phyloP scores from a whole-genome alignment of 2,888 invertebrate genomes.

The Oxytorus armatus region DNA sequence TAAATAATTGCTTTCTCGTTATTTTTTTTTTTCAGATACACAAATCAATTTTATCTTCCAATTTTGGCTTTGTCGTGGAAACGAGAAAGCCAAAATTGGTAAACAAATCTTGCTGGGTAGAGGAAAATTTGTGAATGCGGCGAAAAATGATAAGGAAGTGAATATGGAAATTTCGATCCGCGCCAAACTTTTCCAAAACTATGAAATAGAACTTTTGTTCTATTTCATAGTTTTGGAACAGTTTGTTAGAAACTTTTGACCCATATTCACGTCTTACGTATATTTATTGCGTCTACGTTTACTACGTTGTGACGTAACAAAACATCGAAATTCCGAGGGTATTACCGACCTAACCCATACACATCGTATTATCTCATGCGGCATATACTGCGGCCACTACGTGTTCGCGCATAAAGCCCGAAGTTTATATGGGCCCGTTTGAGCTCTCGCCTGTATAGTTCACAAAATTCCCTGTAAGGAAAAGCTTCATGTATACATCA shows the following conservation, averaged over 20 bases:
- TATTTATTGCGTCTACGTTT: conserved; percentile 13
- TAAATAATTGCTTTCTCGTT: too few species aligned
- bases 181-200: background rate
- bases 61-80: too few species aligned
- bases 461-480: conserved; percentile 44
- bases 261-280: conserved; percentile 33
- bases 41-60: too few species aligned
- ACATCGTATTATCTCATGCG: conserved; percentile 60
- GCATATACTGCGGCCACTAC: conserved; percentile 69
- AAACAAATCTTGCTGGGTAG: too few species aligned
- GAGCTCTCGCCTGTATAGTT: conserved; percentile 25
- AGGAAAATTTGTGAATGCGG: too few species aligned
- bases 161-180: conserved; percentile 43
- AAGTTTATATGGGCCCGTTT: conserved; percentile 78
- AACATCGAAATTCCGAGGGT: conserved; percentile 44
- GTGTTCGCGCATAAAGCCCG: conserved; percentile 79
- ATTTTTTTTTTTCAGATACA: too few species aligned
- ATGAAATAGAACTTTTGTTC: background rate
- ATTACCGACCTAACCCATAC: conserved; percentile 56
- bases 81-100: too few species aligned
- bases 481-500: conserved; percentile 57
- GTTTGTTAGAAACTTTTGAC: conserved; percentile 40
- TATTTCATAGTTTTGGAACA: background rate
- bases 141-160: too few species aligned
- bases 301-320: conserved; percentile 45